Evolutionary conservation across 2,888 invertebrate species (phyloP), one percentile per base, ranked within the genome.

Genomic region (Zaprionus obscuricornis): DNA sequence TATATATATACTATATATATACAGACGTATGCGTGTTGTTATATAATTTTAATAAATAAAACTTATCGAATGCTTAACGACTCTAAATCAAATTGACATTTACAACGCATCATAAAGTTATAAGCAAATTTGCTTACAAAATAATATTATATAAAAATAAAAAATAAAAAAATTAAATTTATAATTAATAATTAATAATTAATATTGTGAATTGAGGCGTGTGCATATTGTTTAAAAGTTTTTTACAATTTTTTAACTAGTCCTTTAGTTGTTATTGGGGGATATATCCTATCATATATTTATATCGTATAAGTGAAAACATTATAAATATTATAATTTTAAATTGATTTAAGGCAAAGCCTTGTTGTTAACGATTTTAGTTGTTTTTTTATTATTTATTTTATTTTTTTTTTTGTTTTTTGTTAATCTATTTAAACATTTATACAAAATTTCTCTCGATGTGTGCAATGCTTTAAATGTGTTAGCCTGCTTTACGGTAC

Each of bases 401-500:
- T 22, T 26, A n/a, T 17, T 24, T 11, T 20, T 47, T 36, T 13
- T 13, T 6, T 27, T 0, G 14, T 2, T 45, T 43, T 66, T 27
- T 22, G 33, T 66, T 36, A 46, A 42, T 39, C 8, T 51, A 37
- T 27, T 29, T 31, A 33, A 56, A 40, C 10, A 20, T 46, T 39
- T 31, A 17, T n/a, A 10, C 13, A 14, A 42, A 24, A 37, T 59
- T 39, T 63, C 40, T 63, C 46, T 71, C 46, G 17, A 66, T 78
- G 66, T 79, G 66, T 64, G 81, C 84, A 54, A 83, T 64, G 78
- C 78, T 83, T 83, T 83, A 74, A 79, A 72, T 83, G n/a, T n/a
- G 81, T 85, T 85, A 83, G 81, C 85, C 85, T 85, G 85, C 85
- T 83, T 75, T 79, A 66, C 55, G 82, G 82, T 83, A 83, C 82